Base-by-base conservation (phyloP, 2,888 invertebrate genomes). In the Epinotia nisella region DNA sequence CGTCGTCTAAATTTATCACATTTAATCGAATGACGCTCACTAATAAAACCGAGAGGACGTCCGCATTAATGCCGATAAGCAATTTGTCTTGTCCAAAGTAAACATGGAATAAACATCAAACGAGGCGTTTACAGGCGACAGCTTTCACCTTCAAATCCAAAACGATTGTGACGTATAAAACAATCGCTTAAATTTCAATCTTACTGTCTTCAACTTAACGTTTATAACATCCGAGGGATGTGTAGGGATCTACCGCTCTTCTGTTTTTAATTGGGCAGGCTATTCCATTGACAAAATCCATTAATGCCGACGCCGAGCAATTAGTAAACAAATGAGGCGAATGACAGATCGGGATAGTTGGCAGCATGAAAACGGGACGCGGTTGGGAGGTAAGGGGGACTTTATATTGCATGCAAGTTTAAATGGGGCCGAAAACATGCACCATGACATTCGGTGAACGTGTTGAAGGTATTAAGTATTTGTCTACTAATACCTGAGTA, bases 271-370 rank as follows among this genome's bases (percentile, higher is more conserved):
- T 19, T 55, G 85, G 83, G 83, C 55, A 41, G 82, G 84, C 79
- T 83, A 84, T 85, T 82, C 82, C 90, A 92, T 91, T 92, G 92
- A 93, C 91, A 90, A 91, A 91, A 88, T 91, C 92, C 92, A 93
- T 93, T 93, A 92, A 92, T 87, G 86, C 88, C 81, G 83, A 82
- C 82, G 80, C 79, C 80, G 81, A 82, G 83, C 89, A 88, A 92
- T 93, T 92, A 90, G 91, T 92, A 91, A 92, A 91, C 92, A 92
- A 91, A 93, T 90, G 91, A 90, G 87, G 77, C 90, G 83, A 88
- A 84, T 90, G 93, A 93, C 92, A 93, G 92, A 91, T 90, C 83
- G 85, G 81, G 83, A 84, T 84, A 81, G 89, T 87, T 92, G 92
- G 92, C 92, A 92, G 71, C 79, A 87, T 89, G 92, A 89, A 92